Base-by-base conservation (phyloP, 2,888 invertebrate species). In the Seira ritae region DNA sequence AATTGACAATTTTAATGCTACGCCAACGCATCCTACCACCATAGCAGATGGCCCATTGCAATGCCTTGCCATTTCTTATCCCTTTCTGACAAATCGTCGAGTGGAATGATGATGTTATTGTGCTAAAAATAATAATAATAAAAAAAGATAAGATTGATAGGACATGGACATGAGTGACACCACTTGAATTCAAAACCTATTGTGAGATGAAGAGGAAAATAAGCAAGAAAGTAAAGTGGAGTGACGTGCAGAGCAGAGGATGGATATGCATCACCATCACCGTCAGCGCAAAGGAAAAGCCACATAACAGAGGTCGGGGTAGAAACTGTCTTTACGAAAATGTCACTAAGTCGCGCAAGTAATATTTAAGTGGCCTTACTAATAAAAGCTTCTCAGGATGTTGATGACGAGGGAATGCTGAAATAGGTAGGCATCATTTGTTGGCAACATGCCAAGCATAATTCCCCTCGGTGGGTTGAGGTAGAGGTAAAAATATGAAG, bases 121-220 rank as follows among this genome's bases (percentile, higher is more conserved):
- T 50, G 46, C 42, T 4, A 42, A 42, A 42, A 42, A 12, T 12
- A 42, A 42, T 42, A 42, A 73, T 62, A 62, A 73, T 62, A 65
- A 62, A 31, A 62, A 37, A 62, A 73, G 65, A 73, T 66, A 74
- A 74, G 74, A 65, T 74, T 74, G 62, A 74, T 74, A 65, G 65
- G 62, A 37, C 22, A 65, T 42, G 74, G 4, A 12, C 42, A 42
- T 42, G 42, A 42, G 42, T 42, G 42, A 42, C 42, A 42, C 6
- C 12, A 12, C 42, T 42, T 8, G 42, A 42, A 42, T 42, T 42
- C 6, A 42, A 42, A 42, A 4, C 12, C 42, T 42, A 12, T 42
- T 42, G 6, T 42, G 6, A 42, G 42, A 42, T 42, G n/a, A 42
- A 42, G 42, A 42, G 12, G 12, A 42, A 42, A 42, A 42, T 42